Percentiles rank a stretch among this genome's conserved stretches.
Evolutionary conservation across 1,140 invertebrate genomes (phyloP).

Genomic region (Periplaneta americana): DNA sequence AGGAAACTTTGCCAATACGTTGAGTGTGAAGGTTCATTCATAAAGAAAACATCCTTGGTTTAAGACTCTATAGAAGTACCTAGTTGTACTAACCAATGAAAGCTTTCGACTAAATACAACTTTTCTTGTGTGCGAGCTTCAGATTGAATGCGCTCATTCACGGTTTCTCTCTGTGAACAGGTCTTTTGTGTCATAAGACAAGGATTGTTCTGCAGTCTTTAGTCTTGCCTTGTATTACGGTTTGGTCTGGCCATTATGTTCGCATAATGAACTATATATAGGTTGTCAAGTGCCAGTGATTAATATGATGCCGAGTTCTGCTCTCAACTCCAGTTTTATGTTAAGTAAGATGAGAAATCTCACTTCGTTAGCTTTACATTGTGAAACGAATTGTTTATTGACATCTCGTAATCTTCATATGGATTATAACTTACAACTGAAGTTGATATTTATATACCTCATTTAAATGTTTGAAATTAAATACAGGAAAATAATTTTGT

Average conservation of each 20-base stretch:
- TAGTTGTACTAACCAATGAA: too few species aligned
- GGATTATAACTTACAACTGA: too few species aligned
- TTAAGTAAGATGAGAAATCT: too few species aligned
- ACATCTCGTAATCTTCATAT: too few species aligned
- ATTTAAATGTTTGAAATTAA: too few species aligned
- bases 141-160: not conserved
- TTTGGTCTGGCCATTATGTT: not conserved
- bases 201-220: not conserved
- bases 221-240: not conserved
- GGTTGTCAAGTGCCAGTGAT: not conserved
- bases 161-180: not conserved
- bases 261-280: not conserved
- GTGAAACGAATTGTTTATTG: too few species aligned
- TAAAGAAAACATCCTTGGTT: not conserved
- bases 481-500: too few species aligned
- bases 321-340: too few species aligned
- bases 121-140: not conserved
- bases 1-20: not conserved
- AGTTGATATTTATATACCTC: too few species aligned
- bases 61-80: not conserved
- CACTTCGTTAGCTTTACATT: too few species aligned
- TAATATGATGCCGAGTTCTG: not conserved
- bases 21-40: not conserved
- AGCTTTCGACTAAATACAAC: not conserved
- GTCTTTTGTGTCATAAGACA: not conserved